Evolutionary conservation across 2,888 invertebrate species (phyloP).

Genomic region (Microctonus hyperodae): DNA sequence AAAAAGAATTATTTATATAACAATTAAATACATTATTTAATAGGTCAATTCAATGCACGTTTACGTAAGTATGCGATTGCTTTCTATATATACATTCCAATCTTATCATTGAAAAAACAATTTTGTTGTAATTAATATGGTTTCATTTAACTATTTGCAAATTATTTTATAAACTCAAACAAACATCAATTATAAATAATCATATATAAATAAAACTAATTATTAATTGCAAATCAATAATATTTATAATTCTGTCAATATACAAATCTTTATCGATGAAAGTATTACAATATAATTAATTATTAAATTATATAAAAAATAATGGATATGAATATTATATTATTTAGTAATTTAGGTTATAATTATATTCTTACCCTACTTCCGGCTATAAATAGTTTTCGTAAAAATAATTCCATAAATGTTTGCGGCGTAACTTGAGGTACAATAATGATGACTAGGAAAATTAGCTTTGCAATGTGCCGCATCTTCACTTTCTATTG

Average conservation of each 20-base stretch:
- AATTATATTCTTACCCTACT: constrained; percentile 22
- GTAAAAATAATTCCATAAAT: constrained; percentile 15
- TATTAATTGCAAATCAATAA: too few relatives aligned
- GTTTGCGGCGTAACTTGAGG: constrained; percentile 16
- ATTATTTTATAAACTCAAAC: too few relatives aligned
- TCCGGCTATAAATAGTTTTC: constrained; percentile 13
- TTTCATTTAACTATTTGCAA: too few relatives aligned
- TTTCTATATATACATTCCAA: neutral
- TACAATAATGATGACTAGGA: constrained; percentile 9
- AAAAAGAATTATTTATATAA: neutral
- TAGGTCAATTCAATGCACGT: constrained; percentile 9
- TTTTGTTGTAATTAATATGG: neutral
- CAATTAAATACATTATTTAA: too few relatives aligned
- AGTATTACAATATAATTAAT: too few relatives aligned
- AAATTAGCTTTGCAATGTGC: neutral
- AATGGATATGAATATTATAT: too few relatives aligned
- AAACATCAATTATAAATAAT: too few relatives aligned
- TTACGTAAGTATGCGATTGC: neutral
- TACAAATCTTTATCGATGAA: too few relatives aligned
- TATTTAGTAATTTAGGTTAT: too few relatives aligned
- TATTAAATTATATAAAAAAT: too few relatives aligned
- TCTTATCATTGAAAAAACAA: neutral
- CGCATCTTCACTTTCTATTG: constrained; percentile 6
- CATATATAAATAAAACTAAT: too few relatives aligned
- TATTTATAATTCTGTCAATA: too few relatives aligned